Conservation (phyloP, 2,113 vertebrate genomes). For the Talpa occidentalis region DNA sequence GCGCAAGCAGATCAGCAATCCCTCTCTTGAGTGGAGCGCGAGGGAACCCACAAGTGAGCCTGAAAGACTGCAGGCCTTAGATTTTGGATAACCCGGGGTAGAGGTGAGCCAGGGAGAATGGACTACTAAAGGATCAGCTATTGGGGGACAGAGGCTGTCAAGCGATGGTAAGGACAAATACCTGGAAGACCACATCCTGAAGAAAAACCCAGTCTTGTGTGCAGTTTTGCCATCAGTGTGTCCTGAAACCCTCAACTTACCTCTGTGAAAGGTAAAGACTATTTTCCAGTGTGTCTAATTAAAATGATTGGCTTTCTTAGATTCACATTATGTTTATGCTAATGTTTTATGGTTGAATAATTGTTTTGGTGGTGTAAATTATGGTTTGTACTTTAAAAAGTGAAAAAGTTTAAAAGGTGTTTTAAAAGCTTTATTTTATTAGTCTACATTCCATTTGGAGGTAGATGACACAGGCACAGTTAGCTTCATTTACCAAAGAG, state of each 20-base stretch:
- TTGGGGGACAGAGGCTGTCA: not conserved
- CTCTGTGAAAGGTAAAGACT: not conserved
- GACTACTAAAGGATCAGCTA: rapidly evolving
- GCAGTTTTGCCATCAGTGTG: not conserved
- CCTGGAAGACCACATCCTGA: not conserved
- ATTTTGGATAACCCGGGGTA: rapidly evolving
- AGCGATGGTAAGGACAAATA: not conserved
- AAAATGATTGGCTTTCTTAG: not conserved
- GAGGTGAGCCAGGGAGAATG: not conserved
- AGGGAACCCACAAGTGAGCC: not conserved
- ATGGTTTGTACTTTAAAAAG: not conserved
- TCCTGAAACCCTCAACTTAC: not conserved
- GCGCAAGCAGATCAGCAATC: no score
- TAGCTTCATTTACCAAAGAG: not conserved
- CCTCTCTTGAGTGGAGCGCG: not conserved
- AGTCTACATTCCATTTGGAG: not conserved
- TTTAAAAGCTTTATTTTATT: not conserved
- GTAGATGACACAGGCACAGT: not conserved
- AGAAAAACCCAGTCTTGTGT: not conserved
- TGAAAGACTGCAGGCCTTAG: not conserved
- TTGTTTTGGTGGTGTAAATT: not conserved
- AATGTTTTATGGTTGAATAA: not conserved
- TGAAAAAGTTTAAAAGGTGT: not conserved
- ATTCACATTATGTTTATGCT: not conserved
- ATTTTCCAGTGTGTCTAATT: not conserved